Percentiles rank a stretch among this genome's conserved stretches.
phyloP scores from a whole-genome alignment of 2,888 invertebrate species.

The Mesorhabditis sp. region DNA sequence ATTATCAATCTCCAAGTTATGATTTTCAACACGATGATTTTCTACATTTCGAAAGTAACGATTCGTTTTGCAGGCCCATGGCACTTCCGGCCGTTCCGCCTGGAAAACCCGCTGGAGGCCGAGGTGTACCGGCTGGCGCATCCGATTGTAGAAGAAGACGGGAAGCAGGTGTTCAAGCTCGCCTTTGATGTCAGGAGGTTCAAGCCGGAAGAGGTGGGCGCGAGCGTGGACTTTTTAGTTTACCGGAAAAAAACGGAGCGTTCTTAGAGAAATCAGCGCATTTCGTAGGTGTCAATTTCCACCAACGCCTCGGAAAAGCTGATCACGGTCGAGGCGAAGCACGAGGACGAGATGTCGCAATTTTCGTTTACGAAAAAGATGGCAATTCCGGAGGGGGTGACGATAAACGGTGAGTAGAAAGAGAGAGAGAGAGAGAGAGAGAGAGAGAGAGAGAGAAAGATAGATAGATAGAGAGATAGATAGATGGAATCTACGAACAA shows the following conservation, averaged over 20 bases:
- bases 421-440: too few species aligned
- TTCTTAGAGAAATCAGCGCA: not conserved
- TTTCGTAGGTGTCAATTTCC: not conserved
- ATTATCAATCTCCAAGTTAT: too few species aligned
- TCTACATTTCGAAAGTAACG: too few species aligned
- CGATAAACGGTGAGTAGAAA: not conserved
- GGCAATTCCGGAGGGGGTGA: not conserved
- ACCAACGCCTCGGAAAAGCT: not conserved
- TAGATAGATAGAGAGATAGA: too few species aligned
- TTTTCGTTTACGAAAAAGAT: not conserved
- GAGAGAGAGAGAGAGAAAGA: too few species aligned
- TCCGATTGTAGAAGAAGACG: not conserved
- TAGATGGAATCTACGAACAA: too few species aligned
- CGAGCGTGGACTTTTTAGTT: not conserved
- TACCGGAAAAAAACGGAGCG: not conserved
- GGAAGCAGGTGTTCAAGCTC: not conserved
- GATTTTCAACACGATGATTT: too few species aligned
- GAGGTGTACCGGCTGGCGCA: not conserved
- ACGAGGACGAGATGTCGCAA: conserved; percentile 4
- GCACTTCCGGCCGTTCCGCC: not conserved
- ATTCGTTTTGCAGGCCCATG: not conserved
- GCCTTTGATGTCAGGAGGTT: conserved; percentile 4
- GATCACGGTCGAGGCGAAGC: not conserved
- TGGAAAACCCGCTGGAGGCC: not conserved
- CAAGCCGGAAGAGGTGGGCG: not conserved